phyloP scores from a whole-genome alignment of 2,797 vertebrate species.

The Clarias platycephalus region DNA sequence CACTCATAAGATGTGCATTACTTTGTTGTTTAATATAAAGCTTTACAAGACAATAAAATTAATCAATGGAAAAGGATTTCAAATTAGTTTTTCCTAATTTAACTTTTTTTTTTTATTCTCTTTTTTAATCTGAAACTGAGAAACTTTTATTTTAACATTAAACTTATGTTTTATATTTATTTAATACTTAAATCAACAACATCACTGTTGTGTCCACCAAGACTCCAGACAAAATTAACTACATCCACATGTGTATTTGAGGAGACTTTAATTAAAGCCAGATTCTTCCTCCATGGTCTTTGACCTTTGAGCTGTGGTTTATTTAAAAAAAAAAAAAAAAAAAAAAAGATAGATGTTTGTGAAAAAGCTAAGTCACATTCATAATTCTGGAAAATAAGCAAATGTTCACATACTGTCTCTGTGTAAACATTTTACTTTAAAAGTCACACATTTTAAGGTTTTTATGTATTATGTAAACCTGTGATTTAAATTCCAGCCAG shows the following conservation, averaged over 20 bases:
- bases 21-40: neutral
- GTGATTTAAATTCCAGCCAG: neutral
- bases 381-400: neutral
- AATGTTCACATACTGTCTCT: neutral
- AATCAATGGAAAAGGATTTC: neutral
- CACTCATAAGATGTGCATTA: neutral
- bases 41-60: neutral
- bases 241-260: neutral
- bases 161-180: neutral
- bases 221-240: neutral
- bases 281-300: conserved; percentile 1
- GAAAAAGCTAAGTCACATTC: neutral
- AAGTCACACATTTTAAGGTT: neutral
- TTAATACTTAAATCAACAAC: neutral
- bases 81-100: neutral
- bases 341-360: neutral
- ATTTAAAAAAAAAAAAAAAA: neutral
- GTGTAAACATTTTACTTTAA: neutral
- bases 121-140: neutral
- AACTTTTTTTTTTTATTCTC: too few relatives aligned
- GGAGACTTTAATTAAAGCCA: neutral
- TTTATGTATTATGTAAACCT: neutral
- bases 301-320: neutral
- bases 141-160: neutral
- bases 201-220: neutral